Conservation (phyloP, 2,888 invertebrate species). For the Trachelus stipa region DNA sequence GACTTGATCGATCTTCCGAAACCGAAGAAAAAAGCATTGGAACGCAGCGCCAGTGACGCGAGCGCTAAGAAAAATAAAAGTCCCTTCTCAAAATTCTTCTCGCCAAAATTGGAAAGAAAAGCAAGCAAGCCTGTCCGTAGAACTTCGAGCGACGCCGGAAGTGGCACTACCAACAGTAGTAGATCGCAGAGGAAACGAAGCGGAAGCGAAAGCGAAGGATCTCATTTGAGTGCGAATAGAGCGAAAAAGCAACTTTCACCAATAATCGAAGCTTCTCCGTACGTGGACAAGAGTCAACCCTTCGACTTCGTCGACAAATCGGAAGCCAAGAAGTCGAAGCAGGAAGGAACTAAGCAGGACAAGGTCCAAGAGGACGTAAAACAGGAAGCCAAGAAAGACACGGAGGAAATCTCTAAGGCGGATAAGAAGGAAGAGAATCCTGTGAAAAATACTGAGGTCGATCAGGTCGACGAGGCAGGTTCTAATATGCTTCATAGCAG, state of each 20-base stretch:
- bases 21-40: constrained; percentile 67
- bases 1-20: constrained; percentile 60
- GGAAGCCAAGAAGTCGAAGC: constrained; percentile 45
- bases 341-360: constrained; percentile 30
- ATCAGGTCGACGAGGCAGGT: constrained; percentile 45
- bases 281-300: constrained; percentile 66
- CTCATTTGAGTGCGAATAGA: constrained; percentile 69
- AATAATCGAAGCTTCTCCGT: constrained; percentile 81
- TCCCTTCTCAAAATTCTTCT: constrained; percentile 54
- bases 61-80: constrained; percentile 51
- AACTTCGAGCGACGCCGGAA: constrained; percentile 72
- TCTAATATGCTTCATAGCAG: constrained; percentile 59
- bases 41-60: constrained; percentile 68
- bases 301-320: constrained; percentile 47
- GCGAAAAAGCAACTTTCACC: constrained; percentile 81
- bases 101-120: constrained; percentile 55
- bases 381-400: constrained; percentile 21
- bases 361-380: constrained; percentile 23
- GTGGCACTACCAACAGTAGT: constrained; percentile 66
- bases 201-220: constrained; percentile 72
- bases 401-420: constrained; percentile 26
- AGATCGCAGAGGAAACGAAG: constrained; percentile 71
- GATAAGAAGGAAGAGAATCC: constrained; percentile 18
- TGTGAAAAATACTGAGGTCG: constrained; percentile 27
- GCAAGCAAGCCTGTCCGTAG: constrained; percentile 42